A percentile compares a stretch with the other conserved stretches of the same genome.
Evolutionary conservation across 2,113 vertebrate species (phyloP).

Genomic region (Forbesichthys agassizii): DNA sequence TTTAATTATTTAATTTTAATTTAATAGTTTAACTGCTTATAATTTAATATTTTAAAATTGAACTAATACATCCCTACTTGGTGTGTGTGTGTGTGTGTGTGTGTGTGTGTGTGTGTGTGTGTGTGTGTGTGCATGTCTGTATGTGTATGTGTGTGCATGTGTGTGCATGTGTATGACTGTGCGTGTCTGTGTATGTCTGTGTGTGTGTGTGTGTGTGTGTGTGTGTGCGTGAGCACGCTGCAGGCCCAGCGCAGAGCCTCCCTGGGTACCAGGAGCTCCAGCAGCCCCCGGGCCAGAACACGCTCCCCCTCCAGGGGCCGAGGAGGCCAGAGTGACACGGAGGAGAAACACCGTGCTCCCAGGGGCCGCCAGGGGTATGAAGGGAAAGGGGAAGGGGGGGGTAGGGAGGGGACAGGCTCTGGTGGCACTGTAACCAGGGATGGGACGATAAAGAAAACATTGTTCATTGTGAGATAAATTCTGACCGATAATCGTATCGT

Average conservation of each 20-base stretch:
- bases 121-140: neutral
- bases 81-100: slow-evolving; percentile 2
- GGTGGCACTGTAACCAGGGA: too few relatives aligned
- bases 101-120: neutral
- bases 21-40: too few relatives aligned
- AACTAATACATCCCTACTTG: too few relatives aligned
- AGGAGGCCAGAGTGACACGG: slow-evolving; percentile 78
- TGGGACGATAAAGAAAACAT: too few relatives aligned
- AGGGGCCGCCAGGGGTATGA: slow-evolving; percentile 82
- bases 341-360: slow-evolving; percentile 79
- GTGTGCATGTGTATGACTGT: too few relatives aligned
- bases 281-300: slow-evolving; percentile 86
- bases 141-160: too few relatives aligned
- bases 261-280: slow-evolving; percentile 86
- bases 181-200: neutral
- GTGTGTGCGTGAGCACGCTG: neutral
- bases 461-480: too few relatives aligned
- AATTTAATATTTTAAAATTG: too few relatives aligned
- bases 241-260: slow-evolving; percentile 76
- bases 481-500: too few relatives aligned
- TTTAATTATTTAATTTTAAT: too few relatives aligned
- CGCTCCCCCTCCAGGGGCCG: slow-evolving; percentile 87
- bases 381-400: too few relatives aligned
- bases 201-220: slow-evolving; percentile 1
- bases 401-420: too few relatives aligned